phyloP scores from a whole-genome alignment of 2,888 invertebrate species.

The Papilio demoleus region DNA sequence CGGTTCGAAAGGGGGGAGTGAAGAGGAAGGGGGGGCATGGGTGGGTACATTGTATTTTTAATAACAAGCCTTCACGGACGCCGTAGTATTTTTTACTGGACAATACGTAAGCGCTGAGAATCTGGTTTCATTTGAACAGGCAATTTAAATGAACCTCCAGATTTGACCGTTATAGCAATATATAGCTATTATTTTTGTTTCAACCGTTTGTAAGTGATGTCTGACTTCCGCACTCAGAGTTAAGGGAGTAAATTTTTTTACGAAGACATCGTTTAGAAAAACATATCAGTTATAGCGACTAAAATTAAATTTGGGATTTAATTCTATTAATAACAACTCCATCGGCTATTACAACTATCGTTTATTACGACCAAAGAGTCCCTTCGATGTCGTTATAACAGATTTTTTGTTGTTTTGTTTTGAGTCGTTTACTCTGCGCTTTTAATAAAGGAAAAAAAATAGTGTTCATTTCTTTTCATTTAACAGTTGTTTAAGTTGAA shows the following conservation, averaged over 20 bases:
- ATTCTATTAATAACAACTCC: too few species aligned
- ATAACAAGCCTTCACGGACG: conserved; percentile 29
- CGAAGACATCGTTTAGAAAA: too few species aligned
- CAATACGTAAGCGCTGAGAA: conserved; percentile 29
- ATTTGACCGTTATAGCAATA: not conserved
- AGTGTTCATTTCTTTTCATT: not conserved
- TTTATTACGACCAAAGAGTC: too few species aligned
- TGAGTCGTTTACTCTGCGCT: not conserved
- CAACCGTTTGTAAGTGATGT: not conserved
- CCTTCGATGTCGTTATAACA: too few species aligned
- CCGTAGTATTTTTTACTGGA: conserved; percentile 28
- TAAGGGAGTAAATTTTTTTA: too few species aligned
- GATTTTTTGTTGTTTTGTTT: too few species aligned
- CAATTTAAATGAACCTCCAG: conserved; percentile 9
- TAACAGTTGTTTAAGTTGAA: not conserved
- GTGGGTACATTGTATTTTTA: conserved; percentile 34
- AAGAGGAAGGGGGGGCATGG: not conserved
- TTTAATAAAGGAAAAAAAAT: not conserved
- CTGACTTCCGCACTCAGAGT: too few species aligned
- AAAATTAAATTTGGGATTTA: too few species aligned
- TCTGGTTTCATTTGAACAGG: conserved; percentile 30
- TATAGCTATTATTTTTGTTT: conserved; percentile 1
- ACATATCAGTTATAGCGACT: too few species aligned
- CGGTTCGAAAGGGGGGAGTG: not conserved
- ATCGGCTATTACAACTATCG: too few species aligned